Evolutionary conservation across 1,140 invertebrate species (phyloP).

Genomic region (Apis cerana): DNA sequence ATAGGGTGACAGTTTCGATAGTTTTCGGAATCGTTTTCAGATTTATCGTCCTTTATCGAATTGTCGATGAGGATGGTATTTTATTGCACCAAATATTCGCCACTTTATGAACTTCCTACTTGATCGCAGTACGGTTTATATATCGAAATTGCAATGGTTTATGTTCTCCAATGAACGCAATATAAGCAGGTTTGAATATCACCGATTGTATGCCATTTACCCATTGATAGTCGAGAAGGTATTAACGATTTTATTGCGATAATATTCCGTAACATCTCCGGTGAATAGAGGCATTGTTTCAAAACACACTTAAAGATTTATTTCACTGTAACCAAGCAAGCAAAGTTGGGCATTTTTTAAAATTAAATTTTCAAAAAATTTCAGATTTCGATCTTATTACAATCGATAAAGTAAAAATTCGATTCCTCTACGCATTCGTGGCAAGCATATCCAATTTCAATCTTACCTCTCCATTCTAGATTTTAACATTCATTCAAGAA

Average conservation of each 20-base stretch:
- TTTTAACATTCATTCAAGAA: neutral
- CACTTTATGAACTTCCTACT: neutral
- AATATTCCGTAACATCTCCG: neutral
- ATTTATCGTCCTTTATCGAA: neutral
- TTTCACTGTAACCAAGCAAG: no score
- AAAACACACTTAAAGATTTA: neutral
- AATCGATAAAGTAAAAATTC: no score
- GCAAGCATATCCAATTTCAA: neutral
- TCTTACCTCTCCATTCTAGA: neutral
- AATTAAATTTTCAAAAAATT: neutral
- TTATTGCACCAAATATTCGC: neutral
- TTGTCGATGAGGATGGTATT: neutral
- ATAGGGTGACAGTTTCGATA: neutral
- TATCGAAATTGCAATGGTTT: neutral
- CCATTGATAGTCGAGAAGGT: neutral
- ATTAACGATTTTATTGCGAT: slow-evolving; percentile 6
- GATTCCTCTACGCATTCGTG: neutral
- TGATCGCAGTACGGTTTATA: neutral
- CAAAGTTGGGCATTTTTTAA: neutral
- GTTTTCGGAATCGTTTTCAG: neutral
- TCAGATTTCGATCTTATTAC: neutral
- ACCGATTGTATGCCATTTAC: slow-evolving; percentile 23
- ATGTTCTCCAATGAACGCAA: neutral
- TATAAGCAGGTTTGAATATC: neutral
- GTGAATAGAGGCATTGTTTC: neutral